Percentiles rank a stretch among this genome's conserved stretches.
Evolutionary conservation across 2,797 vertebrate species (phyloP).

Genomic region (Pangasius krempfi): DNA sequence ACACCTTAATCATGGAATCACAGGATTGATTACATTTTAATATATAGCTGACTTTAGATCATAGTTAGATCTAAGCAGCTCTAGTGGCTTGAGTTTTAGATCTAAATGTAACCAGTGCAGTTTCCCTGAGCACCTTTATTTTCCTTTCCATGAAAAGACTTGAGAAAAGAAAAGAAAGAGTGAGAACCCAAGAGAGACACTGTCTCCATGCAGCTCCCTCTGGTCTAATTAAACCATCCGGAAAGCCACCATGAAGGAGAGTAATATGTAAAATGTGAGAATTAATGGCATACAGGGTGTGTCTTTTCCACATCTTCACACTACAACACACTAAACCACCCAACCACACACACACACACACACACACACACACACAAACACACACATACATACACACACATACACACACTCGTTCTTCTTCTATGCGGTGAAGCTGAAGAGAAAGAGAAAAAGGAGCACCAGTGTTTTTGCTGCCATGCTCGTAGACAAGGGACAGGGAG

Average conservation of each 20-base stretch:
- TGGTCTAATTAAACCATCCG: conserved; percentile 73
- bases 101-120: conserved; percentile 15
- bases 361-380: conserved; percentile 26
- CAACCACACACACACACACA: conserved; percentile 19
- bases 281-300: conserved; percentile 66
- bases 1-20: background rate
- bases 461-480: conserved; percentile 40
- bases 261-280: conserved; percentile 63
- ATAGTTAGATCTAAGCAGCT: background rate
- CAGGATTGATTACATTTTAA: background rate
- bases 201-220: conserved; percentile 61
- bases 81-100: conserved; percentile 4
- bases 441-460: conserved; percentile 24
- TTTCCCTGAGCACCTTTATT: conserved; percentile 35
- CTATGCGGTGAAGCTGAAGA: conserved; percentile 40
- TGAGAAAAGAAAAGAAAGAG: conserved; percentile 53
- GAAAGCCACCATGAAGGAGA: conserved; percentile 66
- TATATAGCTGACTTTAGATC: background rate
- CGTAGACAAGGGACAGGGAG: conserved; percentile 23
- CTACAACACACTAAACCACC: conserved; percentile 59
- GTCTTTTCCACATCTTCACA: conserved; percentile 61
- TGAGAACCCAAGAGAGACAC: conserved; percentile 57
- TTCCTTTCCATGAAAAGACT: conserved; percentile 52
- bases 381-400: background rate
- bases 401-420: background rate